Base-by-base conservation (phyloP, 2,113 vertebrate genomes). In the Rhynchopsitta pachyrhyncha region DNA sequence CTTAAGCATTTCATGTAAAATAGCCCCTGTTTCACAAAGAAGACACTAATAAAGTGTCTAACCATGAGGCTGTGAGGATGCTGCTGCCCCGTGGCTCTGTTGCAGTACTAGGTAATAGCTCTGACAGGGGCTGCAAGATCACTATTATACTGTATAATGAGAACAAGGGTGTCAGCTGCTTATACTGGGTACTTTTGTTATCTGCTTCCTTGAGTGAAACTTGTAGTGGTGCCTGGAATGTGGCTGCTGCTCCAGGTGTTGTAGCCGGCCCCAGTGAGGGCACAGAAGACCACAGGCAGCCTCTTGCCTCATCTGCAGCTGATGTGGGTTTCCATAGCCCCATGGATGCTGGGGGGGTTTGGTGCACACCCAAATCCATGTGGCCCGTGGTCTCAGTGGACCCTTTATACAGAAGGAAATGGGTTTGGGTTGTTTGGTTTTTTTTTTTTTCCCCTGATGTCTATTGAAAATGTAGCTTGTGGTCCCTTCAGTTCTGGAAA, bases 351-450 rank as follows among this genome's bases (percentile, higher is more conserved):
- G 0, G 25, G 20, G 47, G 39, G 24, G 2, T 37, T 75, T 79
- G 10, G 11, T 6, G 31, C 39, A 33, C 42, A 22, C 0, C 5
- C 24, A 37, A 67, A 24, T 57, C 29, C 0, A 1, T 35, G 66
- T 46, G 12, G 24, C 33, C 50, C 0, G 1, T 3, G 15, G 11
- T 29, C 23, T 47, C 8, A 3, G 0, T 44, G 37, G 42, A 57
- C 18, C 35, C 33, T 23, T 77, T 52, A 50, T 69, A 1, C 37
- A 33, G 18, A 53, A 39, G 42, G 55, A 86, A 63, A 46, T 27
- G 28, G 2, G 5, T 44, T 63, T 68, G 59, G 4, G 0, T 1
- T 35, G 55, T 5, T 55, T 55, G 31, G 3, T 31, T 33, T 16
- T 35, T 35, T 78, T 46, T 64, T 46, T 66, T 24, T 12, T 17